phyloP scores from a whole-genome alignment of 1,140 invertebrate genomes.

The Cydia fagiglandana region DNA sequence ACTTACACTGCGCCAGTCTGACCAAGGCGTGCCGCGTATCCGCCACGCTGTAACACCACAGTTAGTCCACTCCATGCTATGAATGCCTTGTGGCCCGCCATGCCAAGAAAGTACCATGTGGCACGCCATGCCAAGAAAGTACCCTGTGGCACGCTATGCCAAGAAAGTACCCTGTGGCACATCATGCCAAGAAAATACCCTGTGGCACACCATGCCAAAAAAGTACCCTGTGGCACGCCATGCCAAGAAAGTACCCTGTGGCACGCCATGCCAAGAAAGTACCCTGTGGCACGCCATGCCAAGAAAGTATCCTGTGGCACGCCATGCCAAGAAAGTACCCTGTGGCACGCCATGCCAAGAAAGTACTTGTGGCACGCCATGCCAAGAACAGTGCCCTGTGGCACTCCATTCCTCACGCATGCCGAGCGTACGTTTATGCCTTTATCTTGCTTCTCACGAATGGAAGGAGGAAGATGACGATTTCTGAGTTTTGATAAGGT shows the following conservation, averaged over 20 bases:
- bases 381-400: neutral
- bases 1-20: conserved; percentile 92
- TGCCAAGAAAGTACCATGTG: neutral
- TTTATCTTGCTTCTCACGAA: neutral
- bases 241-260: neutral
- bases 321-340: conserved; percentile 10
- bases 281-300: conserved; percentile 36
- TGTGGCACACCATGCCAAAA: neutral
- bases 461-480: neutral
- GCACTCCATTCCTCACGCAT: conserved; percentile 28
- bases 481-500: neutral
- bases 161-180: conserved; percentile 6
- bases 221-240: conserved; percentile 22
- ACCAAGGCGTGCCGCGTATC: conserved; percentile 89
- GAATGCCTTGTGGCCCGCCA: neutral
- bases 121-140: neutral
- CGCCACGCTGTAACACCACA: conserved; percentile 65
- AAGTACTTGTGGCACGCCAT: neutral
- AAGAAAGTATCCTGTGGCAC: neutral
- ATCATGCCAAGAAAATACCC: no score
- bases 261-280: conserved; percentile 33
- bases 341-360: conserved; percentile 24
- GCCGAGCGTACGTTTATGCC: neutral
- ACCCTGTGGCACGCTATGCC: conserved; percentile 9
- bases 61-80: conserved; percentile 50